Percentiles rank a stretch among this genome's conserved stretches.
Conservation (phyloP, 2,888 invertebrate genomes). For the Prenolepis imparis region DNA sequence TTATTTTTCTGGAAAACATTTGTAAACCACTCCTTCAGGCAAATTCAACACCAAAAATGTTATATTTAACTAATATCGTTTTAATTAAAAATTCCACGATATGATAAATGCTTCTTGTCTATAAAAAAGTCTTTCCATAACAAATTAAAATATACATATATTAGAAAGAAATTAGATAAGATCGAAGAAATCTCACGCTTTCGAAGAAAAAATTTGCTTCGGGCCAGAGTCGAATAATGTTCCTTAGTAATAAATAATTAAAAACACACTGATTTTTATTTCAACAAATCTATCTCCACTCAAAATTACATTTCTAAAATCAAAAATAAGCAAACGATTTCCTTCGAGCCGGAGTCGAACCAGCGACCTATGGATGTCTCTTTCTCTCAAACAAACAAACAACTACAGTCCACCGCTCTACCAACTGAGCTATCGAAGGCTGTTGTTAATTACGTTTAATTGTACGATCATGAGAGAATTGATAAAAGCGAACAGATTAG, state of each 20-base stretch:
- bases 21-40: too few relatives aligned
- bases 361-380: conserved; percentile 82
- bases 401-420: conserved; percentile 86
- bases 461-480: background rate
- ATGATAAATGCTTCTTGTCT: too few relatives aligned
- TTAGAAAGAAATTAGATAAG: background rate
- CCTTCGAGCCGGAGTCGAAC: conserved; percentile 84
- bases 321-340: conserved; percentile 57
- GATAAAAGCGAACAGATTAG: conserved; percentile 18
- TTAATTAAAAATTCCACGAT: too few relatives aligned
- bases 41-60: too few relatives aligned
- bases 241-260: background rate
- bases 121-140: background rate
- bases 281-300: background rate
- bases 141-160: background rate
- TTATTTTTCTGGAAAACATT: too few relatives aligned
- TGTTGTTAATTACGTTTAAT: background rate
- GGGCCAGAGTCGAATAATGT: conserved; percentile 81
- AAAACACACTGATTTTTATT: background rate
- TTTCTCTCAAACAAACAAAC: conserved; percentile 35
- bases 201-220: conserved; percentile 73
- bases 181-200: background rate
- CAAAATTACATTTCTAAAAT: background rate
- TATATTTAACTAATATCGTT: too few relatives aligned
- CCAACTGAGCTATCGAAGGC: conserved; percentile 84